Base-by-base conservation (phyloP, 2,113 vertebrate genomes). In the Dromaius novaehollandiae region DNA sequence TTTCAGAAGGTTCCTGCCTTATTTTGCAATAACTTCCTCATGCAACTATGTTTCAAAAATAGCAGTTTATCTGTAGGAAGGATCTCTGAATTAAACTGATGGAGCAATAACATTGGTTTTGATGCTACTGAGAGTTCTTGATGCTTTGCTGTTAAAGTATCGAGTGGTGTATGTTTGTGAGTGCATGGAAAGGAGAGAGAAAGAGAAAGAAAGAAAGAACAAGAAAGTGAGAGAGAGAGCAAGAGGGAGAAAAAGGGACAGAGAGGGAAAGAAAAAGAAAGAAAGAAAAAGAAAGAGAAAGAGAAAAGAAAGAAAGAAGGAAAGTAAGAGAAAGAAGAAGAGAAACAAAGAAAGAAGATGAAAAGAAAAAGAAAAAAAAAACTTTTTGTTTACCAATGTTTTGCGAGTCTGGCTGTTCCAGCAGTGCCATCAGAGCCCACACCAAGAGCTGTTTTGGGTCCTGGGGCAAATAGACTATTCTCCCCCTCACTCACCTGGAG, bases 391-490 rank as follows among this genome's bases (percentile, higher is more conserved):
- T 85, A 60, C 0, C 0, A 85, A 74, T 22, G 3, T 79, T 91
- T 88, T 82, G 53, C 24, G 74, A 53, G 50, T 79, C 71, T 68
- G 15, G 16, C 40, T 53, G 28, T 58, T 88, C 53, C 44, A 55
- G 60, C 60, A 88, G 18, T 34, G 34, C 20, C 95, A 61, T 77
- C 76, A 92, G 50, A 85, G 81, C 91, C 81, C 53, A 90, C 82
- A 83, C 76, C 20, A 89, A 94, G 86, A 88, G 24, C 4, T 97
- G 95, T 96, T 97, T 97, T 94, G 96, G 64, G 90, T 97, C 96
- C 96, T 7, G 92, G 69, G 95, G 96, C 96, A 94, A 96, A 86
- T 1, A 85, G 46, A 63, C 79, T 96, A 77, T 91, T 94, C 93
- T 93, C 90, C 79, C 85, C 85, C 82, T 96, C 91, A 95, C n/a